These are phyloP conservation scores for Meda fulgida DNA, from an alignment of 2,797 vertebrate species.

Conservation along the genomic window DNA sequence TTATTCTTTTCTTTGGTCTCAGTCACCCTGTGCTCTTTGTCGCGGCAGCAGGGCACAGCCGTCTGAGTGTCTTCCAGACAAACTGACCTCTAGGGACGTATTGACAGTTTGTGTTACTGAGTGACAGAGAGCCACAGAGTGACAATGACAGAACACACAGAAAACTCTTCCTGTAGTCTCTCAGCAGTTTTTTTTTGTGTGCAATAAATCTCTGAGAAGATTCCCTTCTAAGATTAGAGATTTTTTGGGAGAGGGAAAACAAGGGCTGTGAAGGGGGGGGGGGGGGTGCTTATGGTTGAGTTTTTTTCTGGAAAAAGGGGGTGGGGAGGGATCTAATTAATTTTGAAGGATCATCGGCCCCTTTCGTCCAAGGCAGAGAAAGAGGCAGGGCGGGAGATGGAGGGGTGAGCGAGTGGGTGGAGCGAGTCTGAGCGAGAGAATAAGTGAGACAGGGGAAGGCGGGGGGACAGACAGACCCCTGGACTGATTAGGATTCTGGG, in stretches of 20 bases:
- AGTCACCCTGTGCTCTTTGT: slow-evolving; percentile 78
- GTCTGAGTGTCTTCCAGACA: slow-evolving; percentile 98
- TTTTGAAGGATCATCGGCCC: slow-evolving; percentile 98
- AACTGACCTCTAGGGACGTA: slow-evolving; percentile 99
- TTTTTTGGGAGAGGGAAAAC: slow-evolving; percentile 61
- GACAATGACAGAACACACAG: slow-evolving; percentile 64
- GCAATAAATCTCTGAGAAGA: slow-evolving; percentile 14
- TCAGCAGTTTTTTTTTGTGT: not conserved
- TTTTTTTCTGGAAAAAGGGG: slow-evolving; percentile 67
- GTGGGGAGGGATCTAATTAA: slow-evolving; percentile 91
- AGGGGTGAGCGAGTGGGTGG: slow-evolving; percentile 50
- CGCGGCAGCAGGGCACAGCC: slow-evolving; percentile 93
- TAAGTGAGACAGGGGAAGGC: slow-evolving; percentile 82
- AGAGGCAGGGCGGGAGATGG: slow-evolving; percentile 77
- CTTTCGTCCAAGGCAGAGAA: slow-evolving; percentile 88
- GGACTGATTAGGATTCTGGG: slow-evolving; percentile 99
- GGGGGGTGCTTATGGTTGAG: slow-evolving; percentile 59
- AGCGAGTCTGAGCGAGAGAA: slow-evolving; percentile 54
- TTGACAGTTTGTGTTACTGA: slow-evolving; percentile 98
- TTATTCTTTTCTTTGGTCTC: slow-evolving; percentile 40
- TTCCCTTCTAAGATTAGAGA: slow-evolving; percentile 41
- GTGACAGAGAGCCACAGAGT: slow-evolving; percentile 81
- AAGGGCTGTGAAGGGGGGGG: slow-evolving; percentile 50
- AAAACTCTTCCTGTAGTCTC: slow-evolving; percentile 34
- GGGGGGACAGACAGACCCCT: slow-evolving; percentile 83